Evolutionary conservation across 1,140 invertebrate species (phyloP), one percentile per base, ranked within the genome.

Genomic region (Temnothorax longispinosus): DNA sequence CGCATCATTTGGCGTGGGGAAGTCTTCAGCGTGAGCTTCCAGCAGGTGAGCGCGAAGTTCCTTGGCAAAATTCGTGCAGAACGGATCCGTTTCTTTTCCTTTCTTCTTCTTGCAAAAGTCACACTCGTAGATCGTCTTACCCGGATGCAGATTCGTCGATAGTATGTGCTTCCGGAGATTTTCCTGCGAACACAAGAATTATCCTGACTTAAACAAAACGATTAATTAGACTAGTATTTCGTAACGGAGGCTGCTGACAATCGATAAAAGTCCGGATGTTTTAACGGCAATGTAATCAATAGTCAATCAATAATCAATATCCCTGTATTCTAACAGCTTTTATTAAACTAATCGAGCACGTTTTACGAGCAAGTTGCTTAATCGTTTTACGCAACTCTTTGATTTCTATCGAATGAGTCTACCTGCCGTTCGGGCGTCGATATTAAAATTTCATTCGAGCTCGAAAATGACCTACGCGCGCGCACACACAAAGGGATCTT

Each of bases 101-200:
- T 69, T 93, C 90, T 75, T 88, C 2, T 74, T 86, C 3, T 50
- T 65, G 92, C 97, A 98, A 65, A 96, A 94, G 38, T 96, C 95
- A 92, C 98, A 99, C 41, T 97, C 96, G 94, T 98, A 99, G 11
- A 98, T 96, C 81, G 94, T 97, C 91, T 97, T 96, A 5, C 97
- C 98, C 0, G 96, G 96, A 94, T 99, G 98, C 64, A 97, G 96
- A 74, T 96, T 97, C 2, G 97, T 98, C n/a, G 97, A 97, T 0
- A 98, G 93, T 5, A 98, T 96, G 94, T 99, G 98, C 91, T 98
- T 98, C 2, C 98, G 96, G 7, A 99, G 96, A 94, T 98, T 98
- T 93, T 98, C 98, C 97, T 98, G 95, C 21, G 95, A 92, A 65
- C 87, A 13, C 2, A 58, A 85, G 56, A 80, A 35, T 35, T 15